These are phyloP conservation scores for Troides helena DNA, from an alignment of 2,888 invertebrate genomes.

Conservation along the genomic window DNA sequence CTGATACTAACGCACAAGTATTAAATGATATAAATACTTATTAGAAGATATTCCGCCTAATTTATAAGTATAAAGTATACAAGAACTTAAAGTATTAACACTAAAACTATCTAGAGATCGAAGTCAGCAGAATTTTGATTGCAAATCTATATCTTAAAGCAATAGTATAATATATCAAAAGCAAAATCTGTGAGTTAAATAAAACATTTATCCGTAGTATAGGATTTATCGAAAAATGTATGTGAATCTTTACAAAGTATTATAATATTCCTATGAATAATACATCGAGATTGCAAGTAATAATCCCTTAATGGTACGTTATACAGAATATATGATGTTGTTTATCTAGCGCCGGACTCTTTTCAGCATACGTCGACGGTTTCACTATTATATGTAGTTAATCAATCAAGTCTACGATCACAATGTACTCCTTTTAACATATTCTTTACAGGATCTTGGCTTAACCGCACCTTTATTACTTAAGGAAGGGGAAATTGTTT, in stretches of 20 bases:
- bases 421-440: conserved; percentile 18
- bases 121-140: background rate
- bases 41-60: no score
- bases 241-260: conserved; percentile 41
- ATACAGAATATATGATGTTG: conserved; percentile 51
- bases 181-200: background rate
- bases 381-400: conserved; percentile 26
- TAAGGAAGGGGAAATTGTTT: background rate
- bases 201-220: background rate
- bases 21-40: no score
- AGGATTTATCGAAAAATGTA: background rate
- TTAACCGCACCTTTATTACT: background rate
- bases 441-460: conserved; percentile 15
- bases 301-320: conserved; percentile 57
- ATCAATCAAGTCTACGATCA: conserved; percentile 23
- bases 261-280: conserved; percentile 72
- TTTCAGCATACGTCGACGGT: conserved; percentile 25
- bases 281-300: conserved; percentile 61
- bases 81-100: no score
- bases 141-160: background rate
- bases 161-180: background rate
- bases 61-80: no score
- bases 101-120: background rate
- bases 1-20: no score
- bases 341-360: conserved; percentile 29